Evolutionary conservation across 2,888 invertebrate genomes (phyloP), one percentile per base, ranked within the genome.

Genomic region (Aricia artaxerxes): DNA sequence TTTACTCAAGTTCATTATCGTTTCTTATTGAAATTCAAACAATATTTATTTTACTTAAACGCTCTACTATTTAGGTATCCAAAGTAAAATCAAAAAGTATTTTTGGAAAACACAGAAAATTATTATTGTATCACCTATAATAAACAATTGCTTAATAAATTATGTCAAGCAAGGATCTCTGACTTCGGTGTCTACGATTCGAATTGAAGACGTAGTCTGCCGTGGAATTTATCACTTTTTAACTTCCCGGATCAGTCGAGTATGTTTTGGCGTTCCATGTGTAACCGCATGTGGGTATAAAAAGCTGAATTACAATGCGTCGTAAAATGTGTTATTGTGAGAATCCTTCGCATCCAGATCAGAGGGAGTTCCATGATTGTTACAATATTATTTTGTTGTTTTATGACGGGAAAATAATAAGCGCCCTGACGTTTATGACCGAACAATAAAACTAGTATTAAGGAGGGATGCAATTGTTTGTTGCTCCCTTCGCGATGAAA

Each of bases 341-440:
- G 89, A 91, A 90, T 88, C 85, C 86, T 86, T 84, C 83, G 84
- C 85, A 86, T 84, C 84, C 86, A 87, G 89, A 91, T 91, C 89
- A 90, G 87, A 87, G 90, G 89, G 88, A 73, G 87, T 85, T 85
- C 85, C 86, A 90, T 91, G 91, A 92, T 90, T 89, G 91, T 90
- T 85, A 88, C 88, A 88, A 87, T 90, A 91, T 92, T 92, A 92
- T 92, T 93, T 92, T 90, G 90, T 91, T 91, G 91, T 92, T 94
- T 93, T 93, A 93, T 88, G 92, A 93, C 92, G 85, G 87, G 89
- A 91, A 92, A 92, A 92, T 92, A 92, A 92, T 93, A 92, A 92
- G 88, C 89, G 86, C 84, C 83, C 81, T 87, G 86, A 85, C 89
- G 88, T 92, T 93, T 93, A 92, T 89, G 89, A 86, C 80, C 81